Conservation (phyloP, 1,140 invertebrate genomes). For the Heliothis virescens region DNA sequence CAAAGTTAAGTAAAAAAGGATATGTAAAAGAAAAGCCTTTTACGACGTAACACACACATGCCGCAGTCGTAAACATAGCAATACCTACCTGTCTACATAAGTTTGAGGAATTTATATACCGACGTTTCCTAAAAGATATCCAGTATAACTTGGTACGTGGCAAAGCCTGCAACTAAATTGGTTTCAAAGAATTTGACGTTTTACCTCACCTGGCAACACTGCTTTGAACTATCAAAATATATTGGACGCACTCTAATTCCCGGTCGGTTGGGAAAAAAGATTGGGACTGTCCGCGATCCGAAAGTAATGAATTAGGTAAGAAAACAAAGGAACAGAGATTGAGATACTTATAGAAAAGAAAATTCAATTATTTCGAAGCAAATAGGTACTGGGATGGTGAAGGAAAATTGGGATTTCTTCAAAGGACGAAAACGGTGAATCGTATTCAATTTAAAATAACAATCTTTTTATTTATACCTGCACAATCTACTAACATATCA, state of each 20-base stretch:
- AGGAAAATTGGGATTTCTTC: background rate
- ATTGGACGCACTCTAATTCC: background rate
- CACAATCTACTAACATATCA: too few relatives aligned
- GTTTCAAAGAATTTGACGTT: too few relatives aligned
- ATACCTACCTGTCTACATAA: background rate
- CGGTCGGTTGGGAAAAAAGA: background rate
- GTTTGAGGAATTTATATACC: background rate
- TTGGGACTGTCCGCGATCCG: background rate
- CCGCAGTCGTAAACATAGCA: slow-evolving; percentile 1
- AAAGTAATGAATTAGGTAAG: background rate
- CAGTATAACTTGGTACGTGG: background rate
- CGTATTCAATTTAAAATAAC: too few relatives aligned
- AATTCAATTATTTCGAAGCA: background rate
- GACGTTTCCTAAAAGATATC: background rate
- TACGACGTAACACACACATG: slow-evolving; percentile 6
- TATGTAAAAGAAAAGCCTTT: slow-evolving; percentile 14
- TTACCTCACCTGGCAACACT: too few relatives aligned
- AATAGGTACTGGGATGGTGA: background rate
- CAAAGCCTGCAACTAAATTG: background rate
- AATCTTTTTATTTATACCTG: too few relatives aligned
- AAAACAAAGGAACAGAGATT: background rate
- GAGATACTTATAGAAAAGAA: background rate
- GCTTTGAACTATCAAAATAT: background rate
- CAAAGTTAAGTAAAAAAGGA: background rate
- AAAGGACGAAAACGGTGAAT: too few relatives aligned